These are phyloP conservation scores for Cladopsammia gracilis DNA, from an alignment of 64 coral and sea anemone genomes.

Conservation along the genomic window DNA sequence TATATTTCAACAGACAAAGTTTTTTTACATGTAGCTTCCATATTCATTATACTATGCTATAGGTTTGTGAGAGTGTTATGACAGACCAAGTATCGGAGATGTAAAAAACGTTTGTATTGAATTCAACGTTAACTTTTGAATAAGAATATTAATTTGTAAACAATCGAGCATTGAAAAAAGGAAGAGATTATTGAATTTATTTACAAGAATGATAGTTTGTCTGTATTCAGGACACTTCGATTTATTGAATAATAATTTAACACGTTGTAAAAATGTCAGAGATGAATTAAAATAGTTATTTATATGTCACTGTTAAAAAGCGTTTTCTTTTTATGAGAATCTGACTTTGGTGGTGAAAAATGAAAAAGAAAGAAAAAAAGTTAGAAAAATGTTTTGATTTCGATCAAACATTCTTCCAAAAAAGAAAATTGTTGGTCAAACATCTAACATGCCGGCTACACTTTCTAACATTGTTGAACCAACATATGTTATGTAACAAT, in stretches of 20 bases:
- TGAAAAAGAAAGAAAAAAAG: too few species aligned
- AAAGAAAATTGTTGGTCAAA: too few species aligned
- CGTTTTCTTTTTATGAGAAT: not conserved
- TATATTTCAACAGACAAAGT: too few species aligned
- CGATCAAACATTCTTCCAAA: too few species aligned
- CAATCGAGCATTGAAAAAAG: not conserved
- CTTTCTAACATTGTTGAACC: too few species aligned
- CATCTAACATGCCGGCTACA: too few species aligned
- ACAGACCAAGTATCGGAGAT: not conserved
- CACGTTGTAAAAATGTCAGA: not conserved
- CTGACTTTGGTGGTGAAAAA: too few species aligned
- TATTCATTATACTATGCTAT: too few species aligned
- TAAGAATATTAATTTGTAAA: conserved; percentile 4
- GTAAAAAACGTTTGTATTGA: conserved; percentile 9
- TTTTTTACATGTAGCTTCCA: too few species aligned
- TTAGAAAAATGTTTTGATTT: too few species aligned
- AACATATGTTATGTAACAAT: too few species aligned
- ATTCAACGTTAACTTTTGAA: not conserved
- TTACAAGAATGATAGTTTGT: conserved; percentile 19
- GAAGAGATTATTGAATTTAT: conserved; percentile 12
- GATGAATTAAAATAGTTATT: conserved; percentile 10
- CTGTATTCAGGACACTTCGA: not conserved
- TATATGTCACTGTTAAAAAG: not conserved
- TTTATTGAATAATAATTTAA: not conserved
- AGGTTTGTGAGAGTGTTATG: not conserved